These are phyloP conservation scores for Globodera rostochiensis DNA, from an alignment of 1,140 invertebrate species.

Conservation along the genomic window DNA sequence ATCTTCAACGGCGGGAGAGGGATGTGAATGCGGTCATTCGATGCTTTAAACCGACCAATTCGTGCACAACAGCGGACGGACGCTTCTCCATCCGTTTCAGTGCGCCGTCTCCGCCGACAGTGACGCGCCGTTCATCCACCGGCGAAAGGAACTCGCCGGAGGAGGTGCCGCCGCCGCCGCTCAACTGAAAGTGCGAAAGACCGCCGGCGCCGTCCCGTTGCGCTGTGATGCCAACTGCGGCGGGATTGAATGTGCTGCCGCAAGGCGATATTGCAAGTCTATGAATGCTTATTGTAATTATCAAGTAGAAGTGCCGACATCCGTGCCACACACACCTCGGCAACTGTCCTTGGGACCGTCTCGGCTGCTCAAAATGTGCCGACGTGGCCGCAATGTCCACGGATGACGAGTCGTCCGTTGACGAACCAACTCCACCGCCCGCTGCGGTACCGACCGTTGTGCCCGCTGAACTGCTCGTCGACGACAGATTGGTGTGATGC, in stretches of 20 bases:
- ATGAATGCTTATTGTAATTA: neutral
- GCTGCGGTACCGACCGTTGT: conserved; percentile 43
- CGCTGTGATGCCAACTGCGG: conserved; percentile 15
- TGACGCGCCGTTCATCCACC: conserved; percentile 43
- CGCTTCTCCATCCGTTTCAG: conserved; percentile 29
- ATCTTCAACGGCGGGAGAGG: neutral
- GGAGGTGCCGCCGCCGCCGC: neutral
- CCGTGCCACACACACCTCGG: neutral
- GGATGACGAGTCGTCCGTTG: conserved; percentile 54
- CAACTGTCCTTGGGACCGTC: neutral
- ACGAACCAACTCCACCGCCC: conserved; percentile 45
- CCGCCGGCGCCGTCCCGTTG: neutral
- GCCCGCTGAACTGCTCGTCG: conserved; percentile 42
- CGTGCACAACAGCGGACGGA: conserved; percentile 39
- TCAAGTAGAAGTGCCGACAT: neutral
- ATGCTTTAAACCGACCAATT: conserved; percentile 22
- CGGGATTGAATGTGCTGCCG: neutral
- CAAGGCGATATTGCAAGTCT: conserved; percentile 58
- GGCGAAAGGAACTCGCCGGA: conserved; percentile 51
- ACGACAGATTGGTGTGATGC: conserved; percentile 63
- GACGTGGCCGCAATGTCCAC: conserved; percentile 55
- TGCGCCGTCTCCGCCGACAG: neutral
- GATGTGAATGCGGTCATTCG: neutral
- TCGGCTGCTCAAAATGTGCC: conserved; percentile 5
- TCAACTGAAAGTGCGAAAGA: conserved; percentile 6